Evolutionary conservation across 2,888 invertebrate species (phyloP), one percentile per base, ranked within the genome.

Genomic region (Noctua janthina): DNA sequence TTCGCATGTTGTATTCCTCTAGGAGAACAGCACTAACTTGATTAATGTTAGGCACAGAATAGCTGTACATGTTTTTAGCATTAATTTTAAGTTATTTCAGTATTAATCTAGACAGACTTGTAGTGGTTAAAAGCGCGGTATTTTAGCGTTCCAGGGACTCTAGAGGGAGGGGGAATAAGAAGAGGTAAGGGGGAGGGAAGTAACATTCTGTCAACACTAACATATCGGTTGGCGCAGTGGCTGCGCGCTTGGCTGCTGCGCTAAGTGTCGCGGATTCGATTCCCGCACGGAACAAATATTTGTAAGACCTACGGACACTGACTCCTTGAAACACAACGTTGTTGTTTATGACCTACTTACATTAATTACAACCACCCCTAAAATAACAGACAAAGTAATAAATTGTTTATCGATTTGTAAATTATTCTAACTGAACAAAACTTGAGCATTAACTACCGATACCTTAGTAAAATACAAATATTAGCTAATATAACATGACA

Each of bases 351-450:
- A 23, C 35, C 69, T 68, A 68, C 49, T n/a, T 17, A 39, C n/a
- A 69, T 69, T 8, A 76, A 43, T 35, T 39, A 29, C 1, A 23
- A 13, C 35, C 8, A 62, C 7, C 20, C 5, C 2, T 39, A 39
- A 49, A 62, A 49, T 74, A 17, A 51, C n/a, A 35, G 1, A 49
- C 59, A 7, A 39, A 3, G 62, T 39, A 29, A 39, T 10, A 62
- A 76, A 76, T 62, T 76, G 74, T 23, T 39, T 62, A 62, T 75
- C 49, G 75, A 76, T 76, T 62, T 75, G n/a, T 51, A 20, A 8
- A 76, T 75, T 75, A 49, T 76, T 62, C 0, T 62, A 75, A 23
- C 15, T 66, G 17, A 76, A 23, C 43, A 17, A 20, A 39, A n/a
- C 39, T 49, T n/a, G 11, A 70, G 20, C n/a, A 43, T 15, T 39